A percentile compares a stretch with the other conserved stretches of the same genome.
Evolutionary conservation across 1,140 invertebrate species (phyloP).

Genomic region (Gyrodactylus salaris): DNA sequence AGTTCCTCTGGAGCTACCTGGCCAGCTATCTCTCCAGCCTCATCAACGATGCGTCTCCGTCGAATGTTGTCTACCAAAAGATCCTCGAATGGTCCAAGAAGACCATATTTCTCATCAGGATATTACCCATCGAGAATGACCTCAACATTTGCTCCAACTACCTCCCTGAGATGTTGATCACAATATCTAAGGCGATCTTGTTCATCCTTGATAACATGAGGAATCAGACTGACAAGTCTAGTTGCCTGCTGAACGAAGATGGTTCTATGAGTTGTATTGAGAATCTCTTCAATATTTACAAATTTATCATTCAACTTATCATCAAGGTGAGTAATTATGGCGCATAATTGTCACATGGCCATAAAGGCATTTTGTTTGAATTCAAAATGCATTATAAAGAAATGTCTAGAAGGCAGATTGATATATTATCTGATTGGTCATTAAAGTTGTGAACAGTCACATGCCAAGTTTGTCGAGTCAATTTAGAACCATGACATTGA

Average conservation of each 20-base stretch:
- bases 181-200: neutral
- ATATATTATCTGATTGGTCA: no score
- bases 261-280: neutral
- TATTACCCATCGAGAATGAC: neutral
- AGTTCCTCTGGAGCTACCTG: neutral
- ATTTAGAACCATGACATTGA: no score
- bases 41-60: neutral
- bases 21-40: neutral
- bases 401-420: no score
- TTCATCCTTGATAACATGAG: neutral
- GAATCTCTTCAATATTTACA: neutral
- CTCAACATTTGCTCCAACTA: neutral
- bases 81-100: neutral
- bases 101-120: neutral
- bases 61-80: neutral
- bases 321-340: no score
- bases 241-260: neutral
- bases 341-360: no score
- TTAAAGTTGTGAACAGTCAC: no score
- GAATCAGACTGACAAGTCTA: neutral
- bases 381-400: no score
- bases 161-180: neutral
- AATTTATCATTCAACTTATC: neutral
- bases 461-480: no score
- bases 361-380: no score